Conservation (phyloP, 2,797 vertebrate species). For the Sitta carolinensis region DNA sequence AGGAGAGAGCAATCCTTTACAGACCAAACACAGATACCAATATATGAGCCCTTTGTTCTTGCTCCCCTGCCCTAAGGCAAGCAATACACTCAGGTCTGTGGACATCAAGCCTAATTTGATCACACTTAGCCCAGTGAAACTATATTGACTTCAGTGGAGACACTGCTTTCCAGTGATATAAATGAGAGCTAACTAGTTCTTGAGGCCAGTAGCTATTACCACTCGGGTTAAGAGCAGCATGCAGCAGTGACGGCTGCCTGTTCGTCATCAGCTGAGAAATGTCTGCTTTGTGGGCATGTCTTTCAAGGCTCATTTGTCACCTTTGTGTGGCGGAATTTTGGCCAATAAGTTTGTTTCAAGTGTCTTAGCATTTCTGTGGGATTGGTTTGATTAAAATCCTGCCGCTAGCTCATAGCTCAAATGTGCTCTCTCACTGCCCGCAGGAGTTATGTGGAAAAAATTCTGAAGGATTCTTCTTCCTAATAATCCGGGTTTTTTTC, state of each 20-base stretch:
- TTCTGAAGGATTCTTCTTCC: neutral
- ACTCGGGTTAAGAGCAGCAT: neutral
- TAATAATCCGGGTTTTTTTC: neutral
- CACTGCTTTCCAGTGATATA: conserved; percentile 42
- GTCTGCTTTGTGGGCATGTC: neutral
- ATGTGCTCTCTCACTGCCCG: neutral
- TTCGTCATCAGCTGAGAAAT: neutral
- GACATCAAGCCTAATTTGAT: conserved; percentile 60
- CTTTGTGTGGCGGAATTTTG: conserved; percentile 12
- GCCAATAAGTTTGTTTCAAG: neutral
- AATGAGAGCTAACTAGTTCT: conserved; percentile 52
- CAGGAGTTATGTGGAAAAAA: neutral
- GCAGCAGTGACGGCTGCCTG: neutral
- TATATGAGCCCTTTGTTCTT: conserved; percentile 46
- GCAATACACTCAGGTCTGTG: conserved; percentile 56
- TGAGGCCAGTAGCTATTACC: conserved; percentile 17
- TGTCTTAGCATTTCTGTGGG: neutral
- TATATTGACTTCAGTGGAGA: conserved; percentile 48
- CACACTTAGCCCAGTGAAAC: conserved; percentile 40
- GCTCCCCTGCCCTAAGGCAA: conserved; percentile 34
- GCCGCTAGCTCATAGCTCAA: neutral
- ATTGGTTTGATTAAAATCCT: conserved; percentile 11
- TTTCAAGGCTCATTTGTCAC: conserved; percentile 11
- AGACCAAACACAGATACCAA: conserved; percentile 18
- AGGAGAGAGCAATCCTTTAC: conserved; percentile 34